Evolutionary conservation across 1,140 invertebrate species (phyloP), one percentile per base, ranked within the genome.

Genomic region (Philotrypesis tridentata): DNA sequence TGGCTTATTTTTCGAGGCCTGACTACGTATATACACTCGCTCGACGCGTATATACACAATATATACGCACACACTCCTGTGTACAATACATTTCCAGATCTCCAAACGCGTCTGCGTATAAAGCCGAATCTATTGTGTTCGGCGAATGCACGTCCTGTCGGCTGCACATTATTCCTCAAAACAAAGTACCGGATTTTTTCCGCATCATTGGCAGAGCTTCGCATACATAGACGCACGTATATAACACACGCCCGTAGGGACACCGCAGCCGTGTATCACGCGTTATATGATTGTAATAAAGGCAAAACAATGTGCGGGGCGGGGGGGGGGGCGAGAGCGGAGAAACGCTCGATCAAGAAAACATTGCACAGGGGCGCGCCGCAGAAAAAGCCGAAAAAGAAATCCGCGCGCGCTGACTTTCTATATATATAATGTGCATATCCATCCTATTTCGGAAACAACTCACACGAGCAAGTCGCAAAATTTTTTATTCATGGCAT

Each of bases 301-400:
- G 37, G n/a, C 70, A 17, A 70, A 37, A 70, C 14, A 72, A 25
- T 48, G 23, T 7, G 8, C 70, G 70, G 67, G 27, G 70, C 29
- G n/a, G 0, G n/a, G n/a, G n/a, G n/a, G n/a, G n/a, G n/a, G n/a
- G n/a, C n/a, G n/a, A n/a, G n/a, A n/a, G n/a, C n/a, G n/a, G n/a
- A n/a, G n/a, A n/a, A n/a, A 29, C 25, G 63, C 29, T 67, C 25
- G 63, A 65, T 65, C 27, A 65, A 65, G 63, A 65, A 65, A 65
- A 65, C 63, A 65, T 65, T 25, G 8, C 23, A 65, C 27, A 70
- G 37, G 67, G 6, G 7, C 61, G n/a, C 0, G 29, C 67, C 17
- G 11, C 17, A 25, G 29, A 70, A 37, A 70, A n/a, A 29, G 67
- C 27, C 12, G 6, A 37, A 70, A 70, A 70, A 40, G 33, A 33